Conservation (phyloP, 2,797 vertebrate genomes). For the Pangasius mekongensis region DNA sequence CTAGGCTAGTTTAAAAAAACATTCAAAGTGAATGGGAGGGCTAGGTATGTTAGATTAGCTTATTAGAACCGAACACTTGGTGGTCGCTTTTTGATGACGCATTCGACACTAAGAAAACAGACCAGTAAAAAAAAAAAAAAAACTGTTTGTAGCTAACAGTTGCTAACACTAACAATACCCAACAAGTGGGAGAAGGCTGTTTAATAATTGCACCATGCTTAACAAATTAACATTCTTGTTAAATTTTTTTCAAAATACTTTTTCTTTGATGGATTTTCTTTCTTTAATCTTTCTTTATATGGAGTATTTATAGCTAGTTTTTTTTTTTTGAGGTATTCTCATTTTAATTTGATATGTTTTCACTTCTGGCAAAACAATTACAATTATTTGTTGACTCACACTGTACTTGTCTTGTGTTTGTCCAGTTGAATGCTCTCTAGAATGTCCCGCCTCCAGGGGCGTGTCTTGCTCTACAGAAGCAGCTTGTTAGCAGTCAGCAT, state of each 20-base stretch:
- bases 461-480: background rate
- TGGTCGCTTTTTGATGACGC: constrained; percentile 29
- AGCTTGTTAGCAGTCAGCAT: background rate
- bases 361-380: background rate
- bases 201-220: too few species aligned
- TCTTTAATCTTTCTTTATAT: background rate
- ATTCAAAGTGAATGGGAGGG: background rate
- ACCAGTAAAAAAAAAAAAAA: background rate
- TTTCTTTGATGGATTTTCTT: background rate
- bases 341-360: background rate
- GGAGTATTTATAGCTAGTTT: background rate
- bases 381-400: background rate
- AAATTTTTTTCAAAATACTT: background rate
- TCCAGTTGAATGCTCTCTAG: background rate
- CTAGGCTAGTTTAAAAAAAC: background rate
- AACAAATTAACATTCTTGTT: background rate
- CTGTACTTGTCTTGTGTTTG: background rate
- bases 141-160: background rate
- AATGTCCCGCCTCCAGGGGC: background rate
- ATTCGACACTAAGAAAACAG: background rate
- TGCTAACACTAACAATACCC: background rate
- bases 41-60: background rate
- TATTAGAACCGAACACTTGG: background rate
- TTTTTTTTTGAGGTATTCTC: background rate
- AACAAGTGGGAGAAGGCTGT: background rate